Conservation (phyloP, 2,888 invertebrate genomes). For the Sminthurides aquaticus region DNA sequence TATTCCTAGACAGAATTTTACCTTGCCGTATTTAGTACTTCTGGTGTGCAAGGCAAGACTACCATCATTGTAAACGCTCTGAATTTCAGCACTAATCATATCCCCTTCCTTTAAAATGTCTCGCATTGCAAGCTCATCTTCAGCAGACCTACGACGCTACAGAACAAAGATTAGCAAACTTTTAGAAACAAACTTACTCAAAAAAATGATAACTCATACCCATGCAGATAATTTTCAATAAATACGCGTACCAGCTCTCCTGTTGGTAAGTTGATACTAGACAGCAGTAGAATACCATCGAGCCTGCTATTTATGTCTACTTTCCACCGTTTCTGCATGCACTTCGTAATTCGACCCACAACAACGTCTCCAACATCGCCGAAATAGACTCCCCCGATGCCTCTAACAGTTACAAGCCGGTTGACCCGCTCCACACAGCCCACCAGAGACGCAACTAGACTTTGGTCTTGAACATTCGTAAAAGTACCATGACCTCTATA, state of each 20-base stretch:
- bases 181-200: not conserved
- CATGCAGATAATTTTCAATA: not conserved
- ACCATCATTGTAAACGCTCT: slow-evolving; percentile 84
- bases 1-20: too few species aligned
- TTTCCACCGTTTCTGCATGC: slow-evolving; percentile 86
- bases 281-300: slow-evolving; percentile 73
- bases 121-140: slow-evolving; percentile 97
- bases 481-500: slow-evolving; percentile 94
- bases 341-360: slow-evolving; percentile 86
- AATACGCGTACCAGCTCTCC: slow-evolving; percentile 68
- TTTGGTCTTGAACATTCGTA: slow-evolving; percentile 59
- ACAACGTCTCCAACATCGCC: slow-evolving; percentile 96
- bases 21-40: slow-evolving; percentile 94
- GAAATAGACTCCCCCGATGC: slow-evolving; percentile 81
- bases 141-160: slow-evolving; percentile 77
- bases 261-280: slow-evolving; percentile 95
- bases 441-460: slow-evolving; percentile 83
- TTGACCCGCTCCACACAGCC: slow-evolving; percentile 85
- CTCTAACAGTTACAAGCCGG: slow-evolving; percentile 83
- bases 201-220: not conserved
- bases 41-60: slow-evolving; percentile 87
- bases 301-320: slow-evolving; percentile 84
- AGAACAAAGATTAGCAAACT: slow-evolving; percentile 30
- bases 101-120: slow-evolving; percentile 90
- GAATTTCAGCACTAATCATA: slow-evolving; percentile 94